phyloP scores from a whole-genome alignment of 2,113 vertebrate genomes.

The Lasiurus borealis region DNA sequence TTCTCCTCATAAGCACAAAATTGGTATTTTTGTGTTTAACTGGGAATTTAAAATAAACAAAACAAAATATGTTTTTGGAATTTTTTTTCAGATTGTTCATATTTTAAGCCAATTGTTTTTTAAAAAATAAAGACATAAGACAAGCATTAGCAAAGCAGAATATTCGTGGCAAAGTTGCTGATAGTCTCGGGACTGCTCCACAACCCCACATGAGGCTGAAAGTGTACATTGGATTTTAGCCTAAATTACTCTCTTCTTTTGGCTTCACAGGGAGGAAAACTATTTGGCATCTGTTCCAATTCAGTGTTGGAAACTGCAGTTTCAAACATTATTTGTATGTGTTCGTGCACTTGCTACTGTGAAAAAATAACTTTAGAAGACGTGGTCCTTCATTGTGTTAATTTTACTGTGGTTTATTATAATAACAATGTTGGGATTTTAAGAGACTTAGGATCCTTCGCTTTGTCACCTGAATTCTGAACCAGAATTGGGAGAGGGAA shows the following conservation, averaged over 20 bases:
- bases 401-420: neutral
- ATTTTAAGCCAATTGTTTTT: constrained; percentile 10
- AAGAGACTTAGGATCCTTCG: neutral
- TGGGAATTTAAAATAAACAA: neutral
- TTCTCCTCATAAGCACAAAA: neutral
- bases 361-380: constrained; percentile 50
- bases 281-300: constrained; percentile 24
- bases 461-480: neutral
- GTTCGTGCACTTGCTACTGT: neutral
- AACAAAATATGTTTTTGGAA: neutral
- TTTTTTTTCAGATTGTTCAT: neutral
- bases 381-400: neutral
- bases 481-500: constrained; percentile 14
- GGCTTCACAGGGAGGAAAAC: neutral
- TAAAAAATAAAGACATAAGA: neutral
- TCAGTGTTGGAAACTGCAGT: constrained; percentile 29
- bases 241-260: neutral
- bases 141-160: neutral
- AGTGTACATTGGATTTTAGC: neutral
- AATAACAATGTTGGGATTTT: neutral
- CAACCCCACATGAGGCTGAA: neutral
- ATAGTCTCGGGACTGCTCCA: neutral
- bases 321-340: neutral
- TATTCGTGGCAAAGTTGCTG: neutral
- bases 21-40: neutral